Conservation (phyloP, 2,888 invertebrate species). For the Leptinotarsa peninsularis region DNA sequence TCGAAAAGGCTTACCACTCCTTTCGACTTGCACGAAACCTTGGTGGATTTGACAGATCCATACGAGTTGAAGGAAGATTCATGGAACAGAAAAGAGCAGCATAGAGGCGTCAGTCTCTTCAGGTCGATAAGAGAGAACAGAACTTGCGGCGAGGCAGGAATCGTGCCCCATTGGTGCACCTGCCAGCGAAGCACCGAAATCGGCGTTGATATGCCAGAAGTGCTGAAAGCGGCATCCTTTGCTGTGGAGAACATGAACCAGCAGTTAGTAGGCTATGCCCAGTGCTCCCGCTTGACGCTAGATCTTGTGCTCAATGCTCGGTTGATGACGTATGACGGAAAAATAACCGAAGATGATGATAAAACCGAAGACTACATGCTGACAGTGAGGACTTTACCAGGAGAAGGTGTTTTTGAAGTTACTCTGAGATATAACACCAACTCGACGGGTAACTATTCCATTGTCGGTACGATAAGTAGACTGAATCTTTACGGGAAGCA, state of each 20-base stretch:
- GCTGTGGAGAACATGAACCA: slow-evolving; percentile 76
- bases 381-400: slow-evolving; percentile 74
- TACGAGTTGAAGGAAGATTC: slow-evolving; percentile 43
- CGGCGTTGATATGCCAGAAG: slow-evolving; percentile 68
- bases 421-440: slow-evolving; percentile 71
- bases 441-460: slow-evolving; percentile 61
- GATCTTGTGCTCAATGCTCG: slow-evolving; percentile 75
- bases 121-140: slow-evolving; percentile 77
- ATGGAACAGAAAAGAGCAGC: slow-evolving; percentile 53
- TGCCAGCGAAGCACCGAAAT: slow-evolving; percentile 79
- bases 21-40: slow-evolving; percentile 85
- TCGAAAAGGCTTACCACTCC: slow-evolving; percentile 81
- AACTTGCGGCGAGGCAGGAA: slow-evolving; percentile 82
- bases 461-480: slow-evolving; percentile 81
- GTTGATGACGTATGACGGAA: slow-evolving; percentile 69
- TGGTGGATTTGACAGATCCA: slow-evolving; percentile 76
- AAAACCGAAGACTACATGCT: slow-evolving; percentile 73
- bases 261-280: slow-evolving; percentile 71
- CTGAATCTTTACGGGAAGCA: slow-evolving; percentile 85
- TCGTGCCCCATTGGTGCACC: slow-evolving; percentile 89
- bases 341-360: slow-evolving; percentile 56
- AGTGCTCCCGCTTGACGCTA: slow-evolving; percentile 76
- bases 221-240: slow-evolving; percentile 72
- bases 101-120: slow-evolving; percentile 74
- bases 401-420: slow-evolving; percentile 82